Evolutionary conservation across 2,797 vertebrate genomes (phyloP), one percentile per base, ranked within the genome.

Genomic region (Anas flavirostris): DNA sequence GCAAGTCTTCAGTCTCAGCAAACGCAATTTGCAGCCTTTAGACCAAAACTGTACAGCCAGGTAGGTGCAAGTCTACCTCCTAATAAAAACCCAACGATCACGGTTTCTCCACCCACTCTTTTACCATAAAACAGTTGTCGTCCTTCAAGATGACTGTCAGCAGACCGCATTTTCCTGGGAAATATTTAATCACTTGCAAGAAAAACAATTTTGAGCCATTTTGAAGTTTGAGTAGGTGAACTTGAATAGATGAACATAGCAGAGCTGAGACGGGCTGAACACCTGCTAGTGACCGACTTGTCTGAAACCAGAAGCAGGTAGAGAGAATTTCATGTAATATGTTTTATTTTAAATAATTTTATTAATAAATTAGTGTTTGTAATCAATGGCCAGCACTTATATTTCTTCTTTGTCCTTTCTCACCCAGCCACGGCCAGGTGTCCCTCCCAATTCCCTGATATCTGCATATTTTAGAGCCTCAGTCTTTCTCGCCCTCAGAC

Each of bases 81-180:
- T 23, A 1, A 6, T 0, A 11, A 33, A 3, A 18, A 35, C 29
- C 43, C 3, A 39, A 2, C 28, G 1, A 15, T 37, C 11, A 0
- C 2, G 1, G 2, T 31, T 48, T 19, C 15, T 35, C 58, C 43
- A 7, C 6, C 60, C 3, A 1, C 33, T 2, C 5, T 1, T 12
- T 37, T 11, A 41, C 55, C 48, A 3, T 33, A 37, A 13, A 12
- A 12, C 28, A 3, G 35, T 33, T 9, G 46, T 8, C 7, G 3
- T 17, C 55, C 72, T 55, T 26, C 25, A 4, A 53, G 44, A 59
- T 3, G 5, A 5, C 23, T 13, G 43, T 9, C 55, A 18, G 75
- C 33, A 5, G 33, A 25, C 37, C 5, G 48, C n/a, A 11, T 8
- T 39, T 70, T 26, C 68, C 50, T 52, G 23, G 39, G 15, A 80